Evolutionary conservation across 2,888 invertebrate genomes (phyloP), one percentile per base, ranked within the genome.

Genomic region (Euspilapteryx auroguttella): DNA sequence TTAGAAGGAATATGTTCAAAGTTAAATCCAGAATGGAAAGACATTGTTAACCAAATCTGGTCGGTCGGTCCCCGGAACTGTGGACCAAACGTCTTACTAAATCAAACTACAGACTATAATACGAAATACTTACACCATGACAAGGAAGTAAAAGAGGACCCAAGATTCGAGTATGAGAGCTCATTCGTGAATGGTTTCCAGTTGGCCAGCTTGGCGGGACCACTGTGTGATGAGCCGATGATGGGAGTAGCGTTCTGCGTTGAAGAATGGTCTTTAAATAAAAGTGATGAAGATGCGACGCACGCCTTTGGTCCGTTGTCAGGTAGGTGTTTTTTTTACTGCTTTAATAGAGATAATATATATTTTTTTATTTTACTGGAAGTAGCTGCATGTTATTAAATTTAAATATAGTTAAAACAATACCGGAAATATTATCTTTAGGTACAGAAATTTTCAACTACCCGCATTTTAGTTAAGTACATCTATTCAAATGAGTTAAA

Each of bases 171-270:
- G 41, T 82, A 79, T 52, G 91, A 90, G 45, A 86, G 85, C 49
- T 86, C 86, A 54, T 85, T 94, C 50, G 78, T 92, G 3, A 91
- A 89, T 62, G 94, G 92, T 6, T 86, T 94, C 62, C 89, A 93
- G 78, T 61, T 94, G 58, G 89, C 91, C 4, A 83, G 93, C 14
- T 62, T 88, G 29, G 85, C 92, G 23, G 99, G 99, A 0, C 98
- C 98, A 0, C 58, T 99, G 24, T 99, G 98, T 63, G 95, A 96
- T 45, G 99, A 99, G 52, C 95, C 96, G 2, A 86, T 99, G 86
- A 89, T 88, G 75, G 97, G 97, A 2, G 94, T 97, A 1, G 91
- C 88, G 11, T 95, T 97, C 65, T 77, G 90, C 29, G 80, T 98
- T 2, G 89, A 92, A 43, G 87, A 90, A 39, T 97, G 94, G 89